Evolutionary conservation across 1,140 invertebrate species (phyloP).

Genomic region (Eciton burchellii): DNA sequence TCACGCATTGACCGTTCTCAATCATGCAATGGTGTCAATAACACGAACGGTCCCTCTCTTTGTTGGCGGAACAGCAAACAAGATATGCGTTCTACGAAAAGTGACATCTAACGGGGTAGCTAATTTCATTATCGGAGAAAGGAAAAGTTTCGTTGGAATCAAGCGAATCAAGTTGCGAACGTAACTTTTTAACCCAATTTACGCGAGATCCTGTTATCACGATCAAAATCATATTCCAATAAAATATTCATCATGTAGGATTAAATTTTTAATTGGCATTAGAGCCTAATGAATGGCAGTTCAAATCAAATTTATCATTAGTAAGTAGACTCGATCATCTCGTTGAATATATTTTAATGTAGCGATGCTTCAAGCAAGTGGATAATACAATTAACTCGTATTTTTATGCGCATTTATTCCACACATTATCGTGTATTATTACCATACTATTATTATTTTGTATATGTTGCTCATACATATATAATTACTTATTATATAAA

Average conservation of each 20-base stretch:
- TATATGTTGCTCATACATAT: not conserved
- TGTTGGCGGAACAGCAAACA: not conserved
- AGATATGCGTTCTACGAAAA: slow-evolving; percentile 4
- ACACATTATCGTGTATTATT: too few relatives aligned
- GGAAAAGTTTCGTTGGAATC: not conserved
- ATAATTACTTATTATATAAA: not conserved
- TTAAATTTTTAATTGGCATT: not conserved
- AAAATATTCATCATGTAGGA: slow-evolving; percentile 1
- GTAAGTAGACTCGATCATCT: not conserved
- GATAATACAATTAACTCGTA: too few relatives aligned
- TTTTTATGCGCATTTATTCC: too few relatives aligned
- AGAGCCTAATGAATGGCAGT: not conserved
- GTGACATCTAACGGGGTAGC: not conserved
- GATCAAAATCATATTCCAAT: not conserved
- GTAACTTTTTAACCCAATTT: not conserved
- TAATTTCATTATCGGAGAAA: slow-evolving; percentile 14
- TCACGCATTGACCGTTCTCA: not conserved
- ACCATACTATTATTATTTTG: not conserved
- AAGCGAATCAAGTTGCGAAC: not conserved
- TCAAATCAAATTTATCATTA: not conserved
- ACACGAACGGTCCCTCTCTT: not conserved
- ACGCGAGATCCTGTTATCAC: not conserved
- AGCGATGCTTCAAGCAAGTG: not conserved
- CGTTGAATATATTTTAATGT: not conserved
- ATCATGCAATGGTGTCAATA: not conserved